A percentile compares a stretch with the other conserved stretches of the same genome.
These are phyloP conservation scores for Eunapius fragilis DNA, from an alignment of 37 sponge, comb jelly and placozoan genomes.

Conservation along the genomic window DNA sequence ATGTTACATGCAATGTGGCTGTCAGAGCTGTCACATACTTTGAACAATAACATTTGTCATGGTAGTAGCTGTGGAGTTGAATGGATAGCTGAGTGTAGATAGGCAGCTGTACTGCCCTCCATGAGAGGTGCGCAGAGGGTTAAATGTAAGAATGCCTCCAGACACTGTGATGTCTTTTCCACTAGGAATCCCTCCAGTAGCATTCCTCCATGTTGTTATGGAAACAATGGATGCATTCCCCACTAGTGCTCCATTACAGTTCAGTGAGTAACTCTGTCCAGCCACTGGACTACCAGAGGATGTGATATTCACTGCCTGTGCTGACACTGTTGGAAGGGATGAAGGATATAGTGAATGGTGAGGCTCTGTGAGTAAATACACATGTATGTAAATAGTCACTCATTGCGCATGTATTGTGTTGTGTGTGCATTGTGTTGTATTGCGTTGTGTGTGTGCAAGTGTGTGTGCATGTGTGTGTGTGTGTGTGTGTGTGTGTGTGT, in stretches of 20 bases:
- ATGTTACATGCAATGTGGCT: no score
- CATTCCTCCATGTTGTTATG: background rate
- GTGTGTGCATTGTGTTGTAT: no score
- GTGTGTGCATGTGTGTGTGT: no score
- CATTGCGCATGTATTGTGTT: no score
- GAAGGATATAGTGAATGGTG: background rate
- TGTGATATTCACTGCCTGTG: constrained; percentile 1
- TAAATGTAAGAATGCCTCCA: constrained; percentile 7
- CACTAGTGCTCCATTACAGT: constrained; percentile 14
- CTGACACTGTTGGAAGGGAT: background rate
- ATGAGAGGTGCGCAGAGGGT: constrained; percentile 29
- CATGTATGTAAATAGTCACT: no score
- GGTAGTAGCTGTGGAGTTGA: background rate
- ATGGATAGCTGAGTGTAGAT: background rate
- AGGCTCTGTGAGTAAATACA: no score
- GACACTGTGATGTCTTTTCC: background rate
- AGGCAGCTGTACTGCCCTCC: constrained; percentile 33
- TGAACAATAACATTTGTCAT: no score
- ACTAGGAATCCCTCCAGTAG: background rate
- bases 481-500: no score
- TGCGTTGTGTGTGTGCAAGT: no score
- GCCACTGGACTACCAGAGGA: constrained; percentile 8
- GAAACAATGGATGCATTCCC: background rate
- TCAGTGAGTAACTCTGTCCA: constrained; percentile 29
- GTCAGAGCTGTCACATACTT: no score